These are phyloP conservation scores for Trissolcus basalis DNA, from an alignment of 1,140 invertebrate genomes.

Conservation along the genomic window DNA sequence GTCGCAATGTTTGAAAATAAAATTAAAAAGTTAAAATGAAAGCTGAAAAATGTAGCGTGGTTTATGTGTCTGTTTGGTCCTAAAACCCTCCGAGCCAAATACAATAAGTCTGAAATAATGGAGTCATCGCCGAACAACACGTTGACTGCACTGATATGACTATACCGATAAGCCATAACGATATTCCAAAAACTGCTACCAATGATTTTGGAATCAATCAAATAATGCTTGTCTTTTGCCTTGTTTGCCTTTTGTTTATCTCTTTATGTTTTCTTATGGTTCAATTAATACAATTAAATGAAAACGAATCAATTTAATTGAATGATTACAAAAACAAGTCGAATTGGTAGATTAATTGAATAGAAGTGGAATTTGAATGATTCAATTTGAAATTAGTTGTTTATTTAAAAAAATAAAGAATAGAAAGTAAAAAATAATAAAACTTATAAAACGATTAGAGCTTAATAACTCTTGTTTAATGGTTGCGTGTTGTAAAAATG, in stretches of 20 bases:
- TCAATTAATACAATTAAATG: too few species aligned
- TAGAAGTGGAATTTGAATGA: too few species aligned
- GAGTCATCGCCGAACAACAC: constrained; percentile 14
- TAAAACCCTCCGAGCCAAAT: constrained; percentile 29
- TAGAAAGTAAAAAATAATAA: constrained; percentile 8
- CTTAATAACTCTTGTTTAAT: constrained; percentile 27
- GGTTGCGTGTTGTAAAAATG: constrained; percentile 19
- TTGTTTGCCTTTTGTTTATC: too few species aligned
- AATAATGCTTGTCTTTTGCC: too few species aligned
- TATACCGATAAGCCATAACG: too few species aligned
- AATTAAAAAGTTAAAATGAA: constrained; percentile 56
- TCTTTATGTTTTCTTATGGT: too few species aligned
- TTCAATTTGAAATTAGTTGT: neutral
- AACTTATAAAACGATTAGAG: constrained; percentile 24
- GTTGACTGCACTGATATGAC: constrained; percentile 10
- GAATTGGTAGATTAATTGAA: too few species aligned
- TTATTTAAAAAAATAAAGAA: neutral
- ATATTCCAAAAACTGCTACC: too few species aligned
- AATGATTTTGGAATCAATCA: too few species aligned
- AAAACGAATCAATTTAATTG: too few species aligned
- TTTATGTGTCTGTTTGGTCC: constrained; percentile 33
- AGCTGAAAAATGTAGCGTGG: constrained; percentile 51
- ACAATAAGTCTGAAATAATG: constrained; percentile 27
- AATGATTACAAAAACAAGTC: too few species aligned
- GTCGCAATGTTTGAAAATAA: constrained; percentile 56